A percentile compares a stretch with the other conserved stretches of the same genome.
Conservation (phyloP, 2,797 vertebrate species). For the Toxotes lorentzi region DNA sequence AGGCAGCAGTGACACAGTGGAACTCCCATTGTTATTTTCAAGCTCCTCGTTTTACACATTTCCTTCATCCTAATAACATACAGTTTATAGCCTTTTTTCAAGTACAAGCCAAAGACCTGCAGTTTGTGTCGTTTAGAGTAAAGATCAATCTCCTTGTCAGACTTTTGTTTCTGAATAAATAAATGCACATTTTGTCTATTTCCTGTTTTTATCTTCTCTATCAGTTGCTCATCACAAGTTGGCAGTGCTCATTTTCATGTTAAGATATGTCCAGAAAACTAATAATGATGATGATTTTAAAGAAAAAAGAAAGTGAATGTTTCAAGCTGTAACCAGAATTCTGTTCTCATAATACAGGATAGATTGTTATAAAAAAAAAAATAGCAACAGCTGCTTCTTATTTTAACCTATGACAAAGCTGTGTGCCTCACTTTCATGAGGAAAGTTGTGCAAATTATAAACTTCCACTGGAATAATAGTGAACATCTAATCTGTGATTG, state of each 20-base stretch:
- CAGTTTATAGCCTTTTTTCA: background rate
- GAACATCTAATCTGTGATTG: background rate
- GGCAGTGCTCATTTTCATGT: background rate
- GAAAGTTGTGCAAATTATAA: background rate
- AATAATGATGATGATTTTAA: background rate
- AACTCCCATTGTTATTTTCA: slow-evolving; percentile 9
- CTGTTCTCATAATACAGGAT: background rate
- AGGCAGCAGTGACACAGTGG: slow-evolving; percentile 34
- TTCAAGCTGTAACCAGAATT: background rate
- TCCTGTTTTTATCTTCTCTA: slow-evolving; percentile 2
- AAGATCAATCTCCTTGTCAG: background rate
- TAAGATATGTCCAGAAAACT: background rate
- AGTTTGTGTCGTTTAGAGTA: background rate
- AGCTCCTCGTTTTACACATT: background rate
- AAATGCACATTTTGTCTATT: background rate
- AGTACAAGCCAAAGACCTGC: background rate
- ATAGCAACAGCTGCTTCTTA: background rate
- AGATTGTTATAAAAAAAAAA: background rate
- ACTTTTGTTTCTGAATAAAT: background rate
- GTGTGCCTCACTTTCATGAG: background rate
- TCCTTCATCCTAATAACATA: background rate
- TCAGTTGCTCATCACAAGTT: background rate
- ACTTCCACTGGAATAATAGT: background rate
- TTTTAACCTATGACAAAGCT: background rate
- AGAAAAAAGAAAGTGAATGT: background rate